Conservation (phyloP, 2,888 invertebrate genomes). For the Emmelina monodactyla region DNA sequence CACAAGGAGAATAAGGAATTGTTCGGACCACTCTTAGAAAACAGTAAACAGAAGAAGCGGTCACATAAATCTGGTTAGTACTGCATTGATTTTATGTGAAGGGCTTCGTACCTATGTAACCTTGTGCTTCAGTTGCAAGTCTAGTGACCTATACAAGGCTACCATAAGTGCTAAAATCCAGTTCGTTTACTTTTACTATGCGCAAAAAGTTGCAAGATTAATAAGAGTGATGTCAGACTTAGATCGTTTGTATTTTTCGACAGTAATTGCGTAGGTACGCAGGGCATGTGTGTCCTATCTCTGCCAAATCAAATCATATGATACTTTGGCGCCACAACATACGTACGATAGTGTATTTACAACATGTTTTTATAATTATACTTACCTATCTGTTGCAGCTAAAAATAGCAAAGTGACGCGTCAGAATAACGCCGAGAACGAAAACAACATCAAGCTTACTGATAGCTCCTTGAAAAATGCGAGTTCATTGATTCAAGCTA, state of each 20-base stretch:
- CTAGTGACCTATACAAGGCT: too few species aligned
- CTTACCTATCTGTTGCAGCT: constrained; percentile 48
- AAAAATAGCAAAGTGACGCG: constrained; percentile 41
- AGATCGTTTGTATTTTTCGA: too few species aligned
- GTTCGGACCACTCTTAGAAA: constrained; percentile 59
- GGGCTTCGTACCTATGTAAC: too few species aligned
- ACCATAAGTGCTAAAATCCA: too few species aligned
- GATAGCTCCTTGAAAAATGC: constrained; percentile 26
- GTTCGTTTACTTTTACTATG: too few species aligned
- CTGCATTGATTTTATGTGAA: too few species aligned
- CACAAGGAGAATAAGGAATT: constrained; percentile 57
- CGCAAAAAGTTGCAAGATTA: too few species aligned
- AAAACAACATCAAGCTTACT: constrained; percentile 28
- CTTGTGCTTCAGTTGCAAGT: too few species aligned
- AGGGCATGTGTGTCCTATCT: constrained; percentile 1
- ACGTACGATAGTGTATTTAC: constrained; percentile 2
- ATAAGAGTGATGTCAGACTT: too few species aligned
- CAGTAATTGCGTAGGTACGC: not conserved
- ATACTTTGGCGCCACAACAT: constrained; percentile 12
- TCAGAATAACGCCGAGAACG: constrained; percentile 22
- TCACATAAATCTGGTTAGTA: too few species aligned
- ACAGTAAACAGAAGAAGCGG: constrained; percentile 45
- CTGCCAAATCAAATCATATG: constrained; percentile 5
- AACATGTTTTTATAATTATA: not conserved
- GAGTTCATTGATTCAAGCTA: constrained; percentile 4